phyloP scores from a whole-genome alignment of 2,888 invertebrate species.

The Phaedon cochleariae region DNA sequence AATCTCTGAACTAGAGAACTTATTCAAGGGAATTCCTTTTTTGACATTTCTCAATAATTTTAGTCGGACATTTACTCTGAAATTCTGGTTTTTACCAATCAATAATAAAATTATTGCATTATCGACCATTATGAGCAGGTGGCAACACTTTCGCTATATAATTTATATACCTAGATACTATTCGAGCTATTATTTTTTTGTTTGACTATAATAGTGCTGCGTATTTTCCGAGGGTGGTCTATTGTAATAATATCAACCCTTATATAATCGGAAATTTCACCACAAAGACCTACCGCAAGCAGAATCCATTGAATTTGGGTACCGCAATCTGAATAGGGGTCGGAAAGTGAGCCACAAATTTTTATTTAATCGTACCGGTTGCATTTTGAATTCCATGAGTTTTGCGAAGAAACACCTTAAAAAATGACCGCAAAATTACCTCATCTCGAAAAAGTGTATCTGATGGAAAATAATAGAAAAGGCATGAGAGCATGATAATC shows the following conservation, averaged over 20 bases:
- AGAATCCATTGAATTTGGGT: neutral
- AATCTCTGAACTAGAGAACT: too few relatives aligned
- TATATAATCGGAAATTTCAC: neutral
- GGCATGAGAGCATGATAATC: too few relatives aligned
- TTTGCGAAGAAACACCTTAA: too few relatives aligned
- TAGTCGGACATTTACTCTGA: too few relatives aligned
- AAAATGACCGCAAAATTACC: too few relatives aligned
- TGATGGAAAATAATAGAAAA: too few relatives aligned
- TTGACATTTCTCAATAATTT: too few relatives aligned
- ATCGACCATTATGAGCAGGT: neutral
- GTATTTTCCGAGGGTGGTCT: neutral
- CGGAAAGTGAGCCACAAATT: neutral
- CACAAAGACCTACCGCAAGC: conserved; percentile 1
- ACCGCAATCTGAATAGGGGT: neutral
- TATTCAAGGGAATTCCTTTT: too few relatives aligned
- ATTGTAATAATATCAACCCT: neutral
- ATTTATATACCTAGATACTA: too few relatives aligned
- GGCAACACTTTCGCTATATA: neutral
- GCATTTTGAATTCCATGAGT: too few relatives aligned
- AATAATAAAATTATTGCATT: neutral
- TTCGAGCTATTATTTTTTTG: neutral
- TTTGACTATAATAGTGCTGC: neutral
- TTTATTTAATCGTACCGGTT: neutral
- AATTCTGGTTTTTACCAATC: too few relatives aligned
- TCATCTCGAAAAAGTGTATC: too few relatives aligned